These are phyloP conservation scores for Eudyptes chrysolophus DNA, from an alignment of 2,113 vertebrate species.

Conservation along the genomic window DNA sequence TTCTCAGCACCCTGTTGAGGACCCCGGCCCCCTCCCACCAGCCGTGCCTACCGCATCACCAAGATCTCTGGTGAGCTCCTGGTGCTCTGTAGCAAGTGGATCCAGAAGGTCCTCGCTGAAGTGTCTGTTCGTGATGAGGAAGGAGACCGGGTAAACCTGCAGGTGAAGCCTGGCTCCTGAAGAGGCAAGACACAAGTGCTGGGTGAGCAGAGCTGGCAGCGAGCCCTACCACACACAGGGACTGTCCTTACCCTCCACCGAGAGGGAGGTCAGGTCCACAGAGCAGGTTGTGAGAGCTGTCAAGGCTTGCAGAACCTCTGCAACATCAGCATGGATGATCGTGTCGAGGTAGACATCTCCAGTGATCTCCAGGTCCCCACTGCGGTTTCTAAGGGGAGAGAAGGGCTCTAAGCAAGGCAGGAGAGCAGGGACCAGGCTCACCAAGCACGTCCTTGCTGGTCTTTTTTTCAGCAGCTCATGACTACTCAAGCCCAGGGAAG, in stretches of 20 bases:
- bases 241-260: constrained; percentile 21
- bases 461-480: neutral
- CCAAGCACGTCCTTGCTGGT: too few relatives aligned
- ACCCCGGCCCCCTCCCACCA: neutral
- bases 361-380: neutral
- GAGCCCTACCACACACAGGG: accelerated
- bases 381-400: neutral
- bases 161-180: constrained; percentile 6
- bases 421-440: accelerated
- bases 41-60: neutral
- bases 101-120: constrained; percentile 1
- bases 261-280: neutral
- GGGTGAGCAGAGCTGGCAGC: neutral
- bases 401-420: neutral
- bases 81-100: neutral
- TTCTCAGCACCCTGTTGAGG: accelerated
- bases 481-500: neutral
- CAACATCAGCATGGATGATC: neutral
- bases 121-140: constrained; percentile 9
- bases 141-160: constrained; percentile 3
- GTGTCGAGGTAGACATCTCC: neutral
- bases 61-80: neutral
- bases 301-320: neutral
- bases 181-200: neutral
- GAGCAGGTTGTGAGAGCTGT: neutral